These are phyloP conservation scores for Dicyrtoma fusca DNA, from an alignment of 2,888 invertebrate genomes.

Conservation along the genomic window DNA sequence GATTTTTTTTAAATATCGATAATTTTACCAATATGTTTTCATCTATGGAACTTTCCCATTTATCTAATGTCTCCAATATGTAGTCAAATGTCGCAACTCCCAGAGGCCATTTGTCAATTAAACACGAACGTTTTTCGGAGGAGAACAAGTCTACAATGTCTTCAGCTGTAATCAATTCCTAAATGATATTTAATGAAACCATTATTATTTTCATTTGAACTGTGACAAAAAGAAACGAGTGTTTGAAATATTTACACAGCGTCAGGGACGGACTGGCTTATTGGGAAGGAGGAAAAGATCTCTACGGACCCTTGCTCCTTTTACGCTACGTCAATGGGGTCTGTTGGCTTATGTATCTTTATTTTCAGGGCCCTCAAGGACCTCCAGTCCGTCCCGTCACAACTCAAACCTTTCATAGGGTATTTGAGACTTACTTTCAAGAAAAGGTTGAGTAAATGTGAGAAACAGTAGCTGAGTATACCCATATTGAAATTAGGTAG, in stretches of 20 bases:
- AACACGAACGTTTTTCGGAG: slow-evolving; percentile 44
- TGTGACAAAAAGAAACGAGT: too few species aligned
- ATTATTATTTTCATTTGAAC: too few species aligned
- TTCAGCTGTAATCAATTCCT: slow-evolving; percentile 27
- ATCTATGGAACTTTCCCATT: slow-evolving; percentile 47
- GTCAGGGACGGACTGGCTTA: too few species aligned
- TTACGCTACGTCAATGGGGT: too few species aligned
- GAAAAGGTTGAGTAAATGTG: slow-evolving; percentile 41
- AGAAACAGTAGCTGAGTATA: slow-evolving; percentile 48
- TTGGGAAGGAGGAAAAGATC: too few species aligned
- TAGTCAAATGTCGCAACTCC: slow-evolving; percentile 53
- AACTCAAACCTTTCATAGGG: too few species aligned
- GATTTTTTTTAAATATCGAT: too few species aligned
- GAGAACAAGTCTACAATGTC: slow-evolving; percentile 49
- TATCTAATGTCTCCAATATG: slow-evolving; percentile 49
- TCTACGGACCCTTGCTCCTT: too few species aligned
- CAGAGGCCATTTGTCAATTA: slow-evolving; percentile 51
- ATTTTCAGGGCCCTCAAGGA: too few species aligned
- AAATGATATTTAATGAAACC: slow-evolving; percentile 13
- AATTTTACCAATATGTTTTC: background rate
- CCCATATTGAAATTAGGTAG: slow-evolving; percentile 45
- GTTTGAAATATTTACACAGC: too few species aligned
- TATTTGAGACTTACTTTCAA: slow-evolving; percentile 42
- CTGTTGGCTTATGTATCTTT: too few species aligned
- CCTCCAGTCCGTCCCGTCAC: too few species aligned